Evolutionary conservation across 2,888 invertebrate genomes (phyloP).

Genomic region (Frankliniella intonsa): DNA sequence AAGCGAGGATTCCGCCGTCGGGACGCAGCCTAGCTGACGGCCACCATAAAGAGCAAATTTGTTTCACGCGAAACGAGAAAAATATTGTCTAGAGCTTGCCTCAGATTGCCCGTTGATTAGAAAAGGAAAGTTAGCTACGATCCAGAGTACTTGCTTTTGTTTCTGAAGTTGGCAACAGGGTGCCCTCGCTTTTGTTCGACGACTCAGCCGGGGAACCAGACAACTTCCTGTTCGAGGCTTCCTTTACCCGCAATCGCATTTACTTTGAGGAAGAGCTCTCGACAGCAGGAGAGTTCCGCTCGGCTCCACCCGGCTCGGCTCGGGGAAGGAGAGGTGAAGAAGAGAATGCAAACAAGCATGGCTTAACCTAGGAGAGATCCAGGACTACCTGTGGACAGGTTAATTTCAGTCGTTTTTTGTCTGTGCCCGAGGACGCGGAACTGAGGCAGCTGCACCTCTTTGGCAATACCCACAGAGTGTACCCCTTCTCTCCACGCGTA

Average conservation of each 20-base stretch:
- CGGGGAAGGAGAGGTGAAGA: constrained; percentile 25
- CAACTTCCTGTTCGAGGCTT: constrained; percentile 19
- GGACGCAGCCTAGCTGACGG: no score
- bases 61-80: background rate
- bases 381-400: constrained; percentile 84
- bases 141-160: background rate
- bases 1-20: background rate
- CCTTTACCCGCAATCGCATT: constrained; percentile 19
- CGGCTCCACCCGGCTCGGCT: constrained; percentile 14
- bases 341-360: constrained; percentile 26
- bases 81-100: no score
- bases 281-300: constrained; percentile 2
- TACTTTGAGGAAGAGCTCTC: constrained; percentile 22
- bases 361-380: constrained; percentile 26
- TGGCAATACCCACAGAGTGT: constrained; percentile 91
- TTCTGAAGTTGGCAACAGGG: constrained; percentile 10
- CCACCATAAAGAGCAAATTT: background rate
- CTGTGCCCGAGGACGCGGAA: constrained; percentile 95
- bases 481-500: constrained; percentile 93
- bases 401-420: constrained; percentile 89
- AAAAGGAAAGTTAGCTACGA: background rate
- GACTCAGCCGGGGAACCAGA: constrained; percentile 21
- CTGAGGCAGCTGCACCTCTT: constrained; percentile 93
- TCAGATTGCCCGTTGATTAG: no score
- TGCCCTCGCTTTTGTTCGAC: constrained; percentile 24